phyloP scores from a whole-genome alignment of 2,797 vertebrate species.

The Ceyx erithaca region DNA sequence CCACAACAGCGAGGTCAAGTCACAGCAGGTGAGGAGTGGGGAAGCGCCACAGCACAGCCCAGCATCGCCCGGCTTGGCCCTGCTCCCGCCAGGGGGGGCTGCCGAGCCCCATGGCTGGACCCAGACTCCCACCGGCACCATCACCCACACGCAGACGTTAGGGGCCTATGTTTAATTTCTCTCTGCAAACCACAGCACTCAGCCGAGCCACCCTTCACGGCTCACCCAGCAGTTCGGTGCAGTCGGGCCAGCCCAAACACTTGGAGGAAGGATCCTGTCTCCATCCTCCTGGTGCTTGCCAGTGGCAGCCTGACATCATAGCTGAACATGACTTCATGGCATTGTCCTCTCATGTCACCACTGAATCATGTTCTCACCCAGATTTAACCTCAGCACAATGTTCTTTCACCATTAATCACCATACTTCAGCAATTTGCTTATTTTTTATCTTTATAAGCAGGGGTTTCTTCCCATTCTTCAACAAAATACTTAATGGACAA shows the following conservation, averaged over 20 bases:
- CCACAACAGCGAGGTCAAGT: fast-evolving
- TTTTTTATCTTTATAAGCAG: neutral
- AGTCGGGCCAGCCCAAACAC: neutral
- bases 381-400: neutral
- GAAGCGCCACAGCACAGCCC: neutral
- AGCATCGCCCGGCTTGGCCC: neutral
- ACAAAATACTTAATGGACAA: neutral
- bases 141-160: fast-evolving
- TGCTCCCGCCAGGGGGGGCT: neutral
- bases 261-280: neutral
- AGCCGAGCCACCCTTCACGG: neutral
- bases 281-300: fast-evolving
- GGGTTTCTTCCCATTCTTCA: neutral
- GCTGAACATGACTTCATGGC: neutral
- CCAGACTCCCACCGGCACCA: fast-evolving
- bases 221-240: neutral
- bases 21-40: no score
- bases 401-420: neutral
- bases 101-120: fast-evolving
- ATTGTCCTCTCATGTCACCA: fast-evolving
- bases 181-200: neutral
- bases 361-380: neutral
- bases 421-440: neutral
- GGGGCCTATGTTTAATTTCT: neutral
- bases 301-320: neutral